These are phyloP conservation scores for Zaprionus lachaisei DNA, from an alignment of 1,140 invertebrate species.

Conservation along the genomic window DNA sequence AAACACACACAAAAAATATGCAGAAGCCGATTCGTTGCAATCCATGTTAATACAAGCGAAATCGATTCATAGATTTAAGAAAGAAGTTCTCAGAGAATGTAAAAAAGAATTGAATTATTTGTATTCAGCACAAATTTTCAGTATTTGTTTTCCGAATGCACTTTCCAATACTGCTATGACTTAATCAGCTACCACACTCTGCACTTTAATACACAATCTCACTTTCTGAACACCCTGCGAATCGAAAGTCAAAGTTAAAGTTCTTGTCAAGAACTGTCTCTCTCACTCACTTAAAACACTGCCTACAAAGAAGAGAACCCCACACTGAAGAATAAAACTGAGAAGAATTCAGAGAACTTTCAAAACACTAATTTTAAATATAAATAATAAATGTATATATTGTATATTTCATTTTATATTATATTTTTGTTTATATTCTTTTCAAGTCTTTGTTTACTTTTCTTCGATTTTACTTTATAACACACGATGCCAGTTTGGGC, in stretches of 20 bases:
- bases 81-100: neutral
- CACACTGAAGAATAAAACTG: neutral
- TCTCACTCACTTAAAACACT: neutral
- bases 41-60: conserved; percentile 57
- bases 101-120: neutral
- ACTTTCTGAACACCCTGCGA: neutral
- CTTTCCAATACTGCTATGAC: neutral
- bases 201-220: conserved; percentile 1
- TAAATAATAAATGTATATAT: neutral
- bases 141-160: neutral
- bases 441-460: conserved; percentile 35
- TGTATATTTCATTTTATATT: neutral
- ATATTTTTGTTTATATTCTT: conserved; percentile 21
- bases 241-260: conserved; percentile 11
- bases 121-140: neutral
- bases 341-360: neutral
- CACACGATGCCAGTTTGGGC: conserved; percentile 28
- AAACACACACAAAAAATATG: conserved; percentile 53
- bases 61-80: conserved; percentile 54
- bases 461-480: conserved; percentile 11
- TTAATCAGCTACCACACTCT: neutral
- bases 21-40: conserved; percentile 48
- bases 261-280: neutral
- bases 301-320: neutral
- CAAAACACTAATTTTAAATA: conserved; percentile 4